Percentiles rank a stretch among this genome's conserved stretches.
Evolutionary conservation across 37 sponge, comb jelly and placozoan species (phyloP).

Genomic region (Amphimedon queenslandica): DNA sequence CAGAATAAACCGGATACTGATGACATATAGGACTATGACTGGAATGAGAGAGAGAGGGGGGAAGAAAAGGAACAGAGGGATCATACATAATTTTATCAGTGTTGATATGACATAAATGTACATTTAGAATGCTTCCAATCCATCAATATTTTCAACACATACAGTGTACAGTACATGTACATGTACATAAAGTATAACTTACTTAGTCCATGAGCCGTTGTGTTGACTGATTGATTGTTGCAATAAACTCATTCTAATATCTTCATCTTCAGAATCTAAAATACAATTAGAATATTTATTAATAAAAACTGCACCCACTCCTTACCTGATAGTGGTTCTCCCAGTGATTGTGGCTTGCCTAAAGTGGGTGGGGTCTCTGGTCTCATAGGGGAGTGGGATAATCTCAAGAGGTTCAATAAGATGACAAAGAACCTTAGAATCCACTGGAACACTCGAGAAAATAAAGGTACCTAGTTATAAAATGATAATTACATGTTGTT

Average conservation of each 20-base stretch:
- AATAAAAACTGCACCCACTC: neutral
- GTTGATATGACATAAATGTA: neutral
- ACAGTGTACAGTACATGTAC: slow-evolving; percentile 1
- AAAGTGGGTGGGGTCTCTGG: neutral
- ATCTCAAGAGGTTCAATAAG: neutral
- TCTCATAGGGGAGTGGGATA: neutral
- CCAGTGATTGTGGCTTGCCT: neutral
- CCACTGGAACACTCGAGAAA: too few species aligned
- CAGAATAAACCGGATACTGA: slow-evolving; percentile 30
- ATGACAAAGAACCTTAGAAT: neutral
- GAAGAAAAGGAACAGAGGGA: neutral
- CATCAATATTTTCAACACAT: neutral
- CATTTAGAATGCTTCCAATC: neutral
- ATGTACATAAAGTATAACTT: neutral
- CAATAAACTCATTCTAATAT: too few species aligned
- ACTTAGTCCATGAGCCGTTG: too few species aligned
- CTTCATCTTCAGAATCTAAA: too few species aligned
- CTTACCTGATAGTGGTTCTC: neutral
- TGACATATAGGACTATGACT: slow-evolving; percentile 40
- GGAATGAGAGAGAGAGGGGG: neutral
- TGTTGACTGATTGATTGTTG: too few species aligned
- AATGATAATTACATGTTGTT: too few species aligned
- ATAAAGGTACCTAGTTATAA: too few species aligned
- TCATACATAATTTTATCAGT: neutral
- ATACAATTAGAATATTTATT: too few species aligned